Conservation (phyloP, 1,140 invertebrate genomes). For the Hetaerina americana region DNA sequence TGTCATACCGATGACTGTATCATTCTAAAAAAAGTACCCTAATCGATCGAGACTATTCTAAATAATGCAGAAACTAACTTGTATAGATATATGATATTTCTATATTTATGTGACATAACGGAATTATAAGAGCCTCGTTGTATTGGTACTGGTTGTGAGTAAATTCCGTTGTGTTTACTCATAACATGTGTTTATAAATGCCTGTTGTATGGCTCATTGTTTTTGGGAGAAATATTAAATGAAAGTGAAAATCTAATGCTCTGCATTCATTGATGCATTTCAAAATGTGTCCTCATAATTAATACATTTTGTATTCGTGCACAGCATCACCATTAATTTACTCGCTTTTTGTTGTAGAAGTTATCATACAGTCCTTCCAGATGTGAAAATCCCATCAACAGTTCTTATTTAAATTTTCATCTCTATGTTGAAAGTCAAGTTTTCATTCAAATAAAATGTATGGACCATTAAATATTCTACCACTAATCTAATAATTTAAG, state of each 20-base stretch:
- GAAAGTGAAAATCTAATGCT: neutral
- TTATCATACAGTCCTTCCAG: too few species aligned
- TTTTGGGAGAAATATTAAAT: neutral
- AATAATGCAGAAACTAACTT: neutral
- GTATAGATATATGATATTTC: neutral
- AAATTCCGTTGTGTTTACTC: neutral
- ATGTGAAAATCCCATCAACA: too few species aligned
- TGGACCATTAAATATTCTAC: too few species aligned
- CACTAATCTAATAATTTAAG: too few species aligned
- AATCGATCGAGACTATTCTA: neutral
- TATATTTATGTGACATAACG: neutral
- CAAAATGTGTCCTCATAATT: too few species aligned
- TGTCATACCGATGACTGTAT: neutral
- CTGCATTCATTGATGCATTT: too few species aligned
- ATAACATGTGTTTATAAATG: slow-evolving; percentile 1
- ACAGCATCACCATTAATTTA: too few species aligned
- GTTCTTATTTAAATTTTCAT: too few species aligned
- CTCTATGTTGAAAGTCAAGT: too few species aligned
- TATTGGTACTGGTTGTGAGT: neutral
- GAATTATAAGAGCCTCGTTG: neutral
- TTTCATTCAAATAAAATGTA: too few species aligned
- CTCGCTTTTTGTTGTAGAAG: too few species aligned
- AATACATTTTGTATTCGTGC: too few species aligned
- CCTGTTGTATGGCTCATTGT: neutral
- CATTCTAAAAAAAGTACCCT: neutral